Evolutionary conservation across 1,140 invertebrate species (phyloP), one percentile per base, ranked within the genome.

Genomic region (Bombus huntii): DNA sequence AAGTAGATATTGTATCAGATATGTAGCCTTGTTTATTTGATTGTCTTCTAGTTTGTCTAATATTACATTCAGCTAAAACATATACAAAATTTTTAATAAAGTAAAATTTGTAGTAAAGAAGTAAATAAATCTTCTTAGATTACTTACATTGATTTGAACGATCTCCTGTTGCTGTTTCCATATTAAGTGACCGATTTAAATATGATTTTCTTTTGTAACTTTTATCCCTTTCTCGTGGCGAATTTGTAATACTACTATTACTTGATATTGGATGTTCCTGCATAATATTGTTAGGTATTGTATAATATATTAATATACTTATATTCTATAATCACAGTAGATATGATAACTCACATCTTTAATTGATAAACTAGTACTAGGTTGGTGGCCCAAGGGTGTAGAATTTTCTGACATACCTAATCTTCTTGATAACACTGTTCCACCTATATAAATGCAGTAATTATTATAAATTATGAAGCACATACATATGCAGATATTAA

Each of bases 171-270:
- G 95, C 95, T 92, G 96, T 95, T 93, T 97, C 96, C 18, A 93
- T 92, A 80, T 96, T 96, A 72, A 95, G 91, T 22, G 96, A 95
- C 74, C 96, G 95, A 93, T 97, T 97, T 80, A 97, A 92, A 93
- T 96, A 96, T 62, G 96, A 97, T 94, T 97, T 97, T 77, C 97
- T 94, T 93, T 97, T 97, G 83, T 95, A 94, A 86, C 96, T 97
- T 90, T 97, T 97, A 93, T 97, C 96, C 88, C 95, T 96, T 92
- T 96, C 96, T 87, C 93, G 88, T 73, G 88, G 78, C 44, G 90
- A 76, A 83, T 93, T 93, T 81, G 73, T 80, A 82, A 84, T 89
- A 73, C 72, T 84, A 85, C 70, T 83, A 77, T 86, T 81, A 73
- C 84, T 87, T n/a, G 87, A 90, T 75, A 91, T 83, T 71, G 89